phyloP scores from a whole-genome alignment of 1,140 invertebrate species.

The Leptopilina boulardi region DNA sequence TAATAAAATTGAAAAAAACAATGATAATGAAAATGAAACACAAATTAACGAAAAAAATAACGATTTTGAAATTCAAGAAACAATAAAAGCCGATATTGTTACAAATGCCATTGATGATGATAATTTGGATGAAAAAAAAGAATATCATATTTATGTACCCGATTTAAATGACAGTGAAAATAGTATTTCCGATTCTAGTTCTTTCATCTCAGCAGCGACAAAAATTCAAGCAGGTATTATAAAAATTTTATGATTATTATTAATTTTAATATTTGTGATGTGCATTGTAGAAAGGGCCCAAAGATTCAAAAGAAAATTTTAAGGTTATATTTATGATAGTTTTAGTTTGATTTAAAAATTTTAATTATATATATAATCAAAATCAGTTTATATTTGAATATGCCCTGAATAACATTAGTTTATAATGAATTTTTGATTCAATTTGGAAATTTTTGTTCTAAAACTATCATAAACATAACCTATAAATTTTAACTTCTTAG shows the following conservation, averaged over 20 bases:
- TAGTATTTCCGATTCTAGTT: slow-evolving; percentile 38
- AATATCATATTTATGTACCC: slow-evolving; percentile 47
- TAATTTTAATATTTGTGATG: too few species aligned
- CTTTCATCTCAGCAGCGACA: slow-evolving; percentile 56
- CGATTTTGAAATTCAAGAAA: not conserved
- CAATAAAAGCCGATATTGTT: not conserved
- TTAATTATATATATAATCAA: too few species aligned
- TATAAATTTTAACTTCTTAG: too few species aligned
- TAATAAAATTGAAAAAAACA: not conserved
- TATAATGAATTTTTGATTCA: too few species aligned
- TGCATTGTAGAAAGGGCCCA: too few species aligned
- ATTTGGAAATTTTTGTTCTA: too few species aligned
- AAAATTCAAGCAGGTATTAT: slow-evolving; percentile 68
- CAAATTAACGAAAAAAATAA: not conserved
- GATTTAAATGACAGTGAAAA: slow-evolving; percentile 44
- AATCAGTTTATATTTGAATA: too few species aligned
- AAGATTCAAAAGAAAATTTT: too few species aligned
- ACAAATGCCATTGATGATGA: not conserved
- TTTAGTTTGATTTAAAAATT: too few species aligned
- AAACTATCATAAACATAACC: too few species aligned
- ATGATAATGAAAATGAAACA: not conserved
- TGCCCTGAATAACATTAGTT: too few species aligned
- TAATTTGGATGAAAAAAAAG: slow-evolving; percentile 36
- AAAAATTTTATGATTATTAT: not conserved
- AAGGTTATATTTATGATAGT: too few species aligned